A percentile compares a stretch with the other conserved stretches of the same genome.
Conservation (phyloP, 2,888 invertebrate genomes). For the Eumacrocentrus americanus region DNA sequence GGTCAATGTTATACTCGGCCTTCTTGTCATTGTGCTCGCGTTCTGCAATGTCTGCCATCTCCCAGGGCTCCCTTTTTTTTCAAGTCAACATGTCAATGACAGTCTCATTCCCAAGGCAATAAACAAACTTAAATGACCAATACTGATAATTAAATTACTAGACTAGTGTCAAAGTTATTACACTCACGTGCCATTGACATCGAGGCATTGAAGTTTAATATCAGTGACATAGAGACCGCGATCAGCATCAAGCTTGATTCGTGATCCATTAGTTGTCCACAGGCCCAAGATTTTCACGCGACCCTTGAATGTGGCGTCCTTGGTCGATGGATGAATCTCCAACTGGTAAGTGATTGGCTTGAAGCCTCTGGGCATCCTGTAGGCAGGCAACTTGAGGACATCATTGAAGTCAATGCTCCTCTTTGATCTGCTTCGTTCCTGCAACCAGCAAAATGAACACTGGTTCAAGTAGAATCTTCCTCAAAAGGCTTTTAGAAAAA, state of each 20-base stretch:
- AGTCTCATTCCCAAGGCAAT: too few species aligned
- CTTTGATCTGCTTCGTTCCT: conserved; percentile 31
- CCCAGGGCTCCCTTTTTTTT: not conserved
- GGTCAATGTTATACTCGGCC: conserved; percentile 68
- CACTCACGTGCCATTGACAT: conserved; percentile 53
- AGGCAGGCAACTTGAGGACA: conserved; percentile 71
- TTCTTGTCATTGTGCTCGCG: conserved; percentile 57
- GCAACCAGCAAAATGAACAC: conserved; percentile 20
- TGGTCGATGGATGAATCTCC: conserved; percentile 71
- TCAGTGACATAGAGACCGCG: conserved; percentile 69
- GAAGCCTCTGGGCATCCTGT: conserved; percentile 68
- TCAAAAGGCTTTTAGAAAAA: too few species aligned
- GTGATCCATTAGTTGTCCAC: conserved; percentile 69
- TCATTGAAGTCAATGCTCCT: conserved; percentile 77
- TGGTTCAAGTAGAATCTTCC: too few species aligned
- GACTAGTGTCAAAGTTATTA: not conserved
- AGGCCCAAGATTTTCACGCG: conserved; percentile 73
- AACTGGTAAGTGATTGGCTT: conserved; percentile 72
- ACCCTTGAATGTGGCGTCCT: conserved; percentile 72
- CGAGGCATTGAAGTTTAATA: conserved; percentile 61
- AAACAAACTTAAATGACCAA: too few species aligned
- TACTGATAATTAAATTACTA: too few species aligned
- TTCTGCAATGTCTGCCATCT: not conserved
- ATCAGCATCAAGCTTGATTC: conserved; percentile 72
- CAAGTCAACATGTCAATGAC: too few species aligned